phyloP scores from a whole-genome alignment of 2,797 vertebrate genomes.

The Hemibagrus guttatus region DNA sequence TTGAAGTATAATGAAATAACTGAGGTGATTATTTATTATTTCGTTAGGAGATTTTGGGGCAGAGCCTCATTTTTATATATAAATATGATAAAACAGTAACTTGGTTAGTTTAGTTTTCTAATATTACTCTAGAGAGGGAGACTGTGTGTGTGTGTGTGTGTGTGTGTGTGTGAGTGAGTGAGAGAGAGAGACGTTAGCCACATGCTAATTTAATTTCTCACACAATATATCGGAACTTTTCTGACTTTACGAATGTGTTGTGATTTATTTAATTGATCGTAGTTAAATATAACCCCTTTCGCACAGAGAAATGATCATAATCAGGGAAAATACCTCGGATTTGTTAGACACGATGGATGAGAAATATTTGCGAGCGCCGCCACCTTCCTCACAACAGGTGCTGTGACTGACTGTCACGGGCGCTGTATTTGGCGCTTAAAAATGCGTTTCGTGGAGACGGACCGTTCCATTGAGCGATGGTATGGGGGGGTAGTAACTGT shows the following conservation, averaged over 20 bases:
- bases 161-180: neutral
- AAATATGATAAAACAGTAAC: neutral
- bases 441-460: neutral
- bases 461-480: neutral
- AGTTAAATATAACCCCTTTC: neutral
- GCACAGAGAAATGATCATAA: neutral
- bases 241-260: neutral
- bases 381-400: neutral
- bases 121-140: neutral
- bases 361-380: neutral
- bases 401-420: neutral
- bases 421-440: neutral
- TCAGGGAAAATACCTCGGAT: neutral
- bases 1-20: neutral
- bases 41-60: neutral
- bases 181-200: neutral
- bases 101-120: neutral
- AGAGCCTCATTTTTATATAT: neutral
- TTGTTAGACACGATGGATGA: neutral
- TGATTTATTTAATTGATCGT: neutral
- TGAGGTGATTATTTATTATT: neutral
- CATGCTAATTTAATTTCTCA: neutral
- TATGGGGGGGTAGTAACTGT: neutral
- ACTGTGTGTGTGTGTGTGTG: neutral
- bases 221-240: neutral